Percentiles rank a stretch among this genome's conserved stretches.
These are phyloP conservation scores for Ptychadena robeensis DNA, from an alignment of 2,797 vertebrate species.

Conservation along the genomic window DNA sequence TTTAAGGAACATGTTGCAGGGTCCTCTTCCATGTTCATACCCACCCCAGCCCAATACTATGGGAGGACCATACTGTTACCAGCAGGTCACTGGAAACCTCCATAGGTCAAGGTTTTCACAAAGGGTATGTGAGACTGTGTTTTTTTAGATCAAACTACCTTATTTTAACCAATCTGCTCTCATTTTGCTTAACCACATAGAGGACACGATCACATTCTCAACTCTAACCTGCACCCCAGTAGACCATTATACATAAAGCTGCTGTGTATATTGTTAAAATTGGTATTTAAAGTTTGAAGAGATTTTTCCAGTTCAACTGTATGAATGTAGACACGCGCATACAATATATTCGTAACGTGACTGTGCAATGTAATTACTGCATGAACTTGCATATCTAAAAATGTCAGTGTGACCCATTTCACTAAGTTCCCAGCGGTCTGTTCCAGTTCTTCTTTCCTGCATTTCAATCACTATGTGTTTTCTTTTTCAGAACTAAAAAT, in stretches of 20 bases:
- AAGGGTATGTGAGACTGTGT: too few relatives aligned
- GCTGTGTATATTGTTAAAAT: too few relatives aligned
- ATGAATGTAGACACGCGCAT: not conserved
- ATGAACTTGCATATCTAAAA: conserved; percentile 5
- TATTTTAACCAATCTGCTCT: not conserved
- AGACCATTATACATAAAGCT: not conserved
- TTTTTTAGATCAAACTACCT: too few relatives aligned
- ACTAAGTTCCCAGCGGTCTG: not conserved
- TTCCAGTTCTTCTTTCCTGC: not conserved
- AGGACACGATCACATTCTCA: not conserved
- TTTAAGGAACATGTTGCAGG: too few relatives aligned
- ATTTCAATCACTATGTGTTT: not conserved
- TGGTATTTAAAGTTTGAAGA: not conserved
- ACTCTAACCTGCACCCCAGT: not conserved
- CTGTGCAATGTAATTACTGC: not conserved
- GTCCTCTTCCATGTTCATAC: too few relatives aligned
- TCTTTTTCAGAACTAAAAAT: not conserved
- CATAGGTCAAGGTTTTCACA: too few relatives aligned
- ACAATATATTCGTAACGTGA: not conserved
- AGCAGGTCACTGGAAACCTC: too few relatives aligned
- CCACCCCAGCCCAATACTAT: too few relatives aligned
- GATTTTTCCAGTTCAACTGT: not conserved
- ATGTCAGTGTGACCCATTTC: not conserved
- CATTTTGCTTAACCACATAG: not conserved
- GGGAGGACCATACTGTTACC: too few relatives aligned